Percentiles rank a stretch among this genome's conserved stretches.
phyloP scores from a whole-genome alignment of 2,113 vertebrate species.

The Rhynchomys soricoides region DNA sequence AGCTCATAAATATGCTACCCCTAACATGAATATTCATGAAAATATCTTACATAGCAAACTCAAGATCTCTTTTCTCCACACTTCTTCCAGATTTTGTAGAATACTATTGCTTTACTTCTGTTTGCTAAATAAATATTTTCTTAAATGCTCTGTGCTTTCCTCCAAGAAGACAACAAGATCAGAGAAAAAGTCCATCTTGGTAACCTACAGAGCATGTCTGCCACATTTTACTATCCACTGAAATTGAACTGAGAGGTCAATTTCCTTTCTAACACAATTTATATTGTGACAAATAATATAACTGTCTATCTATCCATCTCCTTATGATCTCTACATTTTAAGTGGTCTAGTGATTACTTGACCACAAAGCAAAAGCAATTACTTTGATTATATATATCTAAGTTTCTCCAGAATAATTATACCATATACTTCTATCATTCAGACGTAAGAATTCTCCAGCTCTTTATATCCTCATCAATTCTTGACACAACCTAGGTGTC shows the following conservation, averaged over 20 bases:
- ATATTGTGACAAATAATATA: neutral
- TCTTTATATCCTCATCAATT: neutral
- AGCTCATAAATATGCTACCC: neutral
- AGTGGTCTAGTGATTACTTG: constrained; percentile 10
- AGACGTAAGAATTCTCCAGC: neutral
- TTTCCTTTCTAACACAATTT: neutral
- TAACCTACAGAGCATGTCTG: neutral
- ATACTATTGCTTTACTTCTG: neutral
- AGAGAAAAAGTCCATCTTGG: neutral
- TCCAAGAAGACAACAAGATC: neutral
- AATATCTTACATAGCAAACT: neutral
- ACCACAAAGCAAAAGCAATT: neutral
- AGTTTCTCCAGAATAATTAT: constrained; percentile 9
- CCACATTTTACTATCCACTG: neutral
- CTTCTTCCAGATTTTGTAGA: neutral
- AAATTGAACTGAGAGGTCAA: neutral
- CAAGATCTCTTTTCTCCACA: neutral
- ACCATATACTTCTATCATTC: neutral
- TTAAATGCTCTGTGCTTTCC: neutral
- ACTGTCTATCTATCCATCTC: neutral
- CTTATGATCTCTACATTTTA: neutral
- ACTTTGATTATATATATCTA: constrained; percentile 10
- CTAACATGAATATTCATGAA: neutral
- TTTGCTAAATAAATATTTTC: neutral
- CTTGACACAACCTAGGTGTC: neutral